Conservation (phyloP, 2,888 invertebrate species). For the Zygaena filipendulae region DNA sequence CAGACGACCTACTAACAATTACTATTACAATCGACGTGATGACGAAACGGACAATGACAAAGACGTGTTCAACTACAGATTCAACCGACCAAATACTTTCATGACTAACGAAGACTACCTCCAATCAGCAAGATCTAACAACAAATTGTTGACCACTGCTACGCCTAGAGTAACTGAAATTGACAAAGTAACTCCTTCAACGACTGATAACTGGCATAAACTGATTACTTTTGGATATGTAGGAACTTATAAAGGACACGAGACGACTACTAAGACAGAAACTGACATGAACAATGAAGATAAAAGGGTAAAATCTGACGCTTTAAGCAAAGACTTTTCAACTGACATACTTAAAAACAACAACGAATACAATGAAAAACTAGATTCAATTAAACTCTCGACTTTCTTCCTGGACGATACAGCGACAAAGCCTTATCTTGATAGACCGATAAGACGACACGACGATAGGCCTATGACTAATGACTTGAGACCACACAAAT, state of each 20-base stretch:
- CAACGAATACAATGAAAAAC: slow-evolving; percentile 12
- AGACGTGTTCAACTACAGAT: slow-evolving; percentile 31
- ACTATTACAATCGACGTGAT: slow-evolving; percentile 39
- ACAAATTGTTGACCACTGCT: slow-evolving; percentile 19
- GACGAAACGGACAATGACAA: slow-evolving; percentile 24
- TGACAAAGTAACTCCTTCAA: slow-evolving; percentile 20
- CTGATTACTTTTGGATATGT: slow-evolving; percentile 61
- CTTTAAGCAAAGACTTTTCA: slow-evolving; percentile 47
- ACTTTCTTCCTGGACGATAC: slow-evolving; percentile 54
- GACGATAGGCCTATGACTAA: slow-evolving; percentile 31
- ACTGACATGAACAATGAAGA: slow-evolving; percentile 15
- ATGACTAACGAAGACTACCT: slow-evolving; percentile 28
- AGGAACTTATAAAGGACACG: slow-evolving; percentile 49
- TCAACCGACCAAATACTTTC: slow-evolving; percentile 30
- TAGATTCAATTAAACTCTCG: slow-evolving; percentile 36
- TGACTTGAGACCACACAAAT: slow-evolving; percentile 33
- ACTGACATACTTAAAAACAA: slow-evolving; percentile 28
- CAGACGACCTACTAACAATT: slow-evolving; percentile 36
- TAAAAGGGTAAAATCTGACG: slow-evolving; percentile 14
- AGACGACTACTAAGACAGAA: slow-evolving; percentile 19
- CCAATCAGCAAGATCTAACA: slow-evolving; percentile 52
- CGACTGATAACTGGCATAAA: slow-evolving; percentile 52
- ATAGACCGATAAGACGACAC: slow-evolving; percentile 50
- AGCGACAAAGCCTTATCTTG: slow-evolving; percentile 44
- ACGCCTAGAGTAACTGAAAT: slow-evolving; percentile 17